phyloP scores from a whole-genome alignment of 2,888 invertebrate species.

The Ashinkailepas kermadecensis region DNA sequence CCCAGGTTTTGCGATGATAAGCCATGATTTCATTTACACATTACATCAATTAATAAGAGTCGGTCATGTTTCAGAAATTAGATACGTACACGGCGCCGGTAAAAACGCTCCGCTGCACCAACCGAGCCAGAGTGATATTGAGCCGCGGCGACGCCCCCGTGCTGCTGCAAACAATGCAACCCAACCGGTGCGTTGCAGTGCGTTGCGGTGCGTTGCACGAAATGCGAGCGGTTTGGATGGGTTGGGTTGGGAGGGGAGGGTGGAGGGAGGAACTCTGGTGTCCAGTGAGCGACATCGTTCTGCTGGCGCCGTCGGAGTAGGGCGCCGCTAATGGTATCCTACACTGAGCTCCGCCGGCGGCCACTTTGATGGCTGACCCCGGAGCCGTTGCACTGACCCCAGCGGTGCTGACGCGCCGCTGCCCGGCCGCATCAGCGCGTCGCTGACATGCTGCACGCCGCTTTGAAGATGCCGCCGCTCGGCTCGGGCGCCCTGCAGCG shows the following conservation, averaged over 20 bases:
- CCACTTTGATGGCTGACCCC: not conserved
- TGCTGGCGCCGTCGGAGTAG: no score
- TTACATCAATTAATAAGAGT: conserved; percentile 22
- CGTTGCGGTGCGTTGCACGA: not conserved
- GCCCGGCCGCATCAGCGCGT: no score
- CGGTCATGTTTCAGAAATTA: conserved; percentile 23
- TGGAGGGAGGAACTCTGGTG: no score
- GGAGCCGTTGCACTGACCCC: not conserved
- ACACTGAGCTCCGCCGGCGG: not conserved
- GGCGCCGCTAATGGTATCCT: no score
- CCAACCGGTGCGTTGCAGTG: not conserved
- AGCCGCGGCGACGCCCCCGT: not conserved
- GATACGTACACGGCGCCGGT: not conserved
- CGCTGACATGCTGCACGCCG: no score
- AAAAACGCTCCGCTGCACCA: not conserved
- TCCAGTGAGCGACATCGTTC: no score
- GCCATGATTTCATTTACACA: conserved; percentile 23
- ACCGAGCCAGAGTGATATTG: not conserved
- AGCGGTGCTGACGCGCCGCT: no score
- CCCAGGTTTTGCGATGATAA: conserved; percentile 21
- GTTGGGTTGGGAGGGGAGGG: no score
- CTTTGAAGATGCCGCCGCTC: no score
- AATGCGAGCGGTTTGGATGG: not conserved
- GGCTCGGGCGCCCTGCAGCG: no score
- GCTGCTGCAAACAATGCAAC: not conserved